phyloP scores from a whole-genome alignment of 2,797 vertebrate species.

The Coranthus polyacanthus region DNA sequence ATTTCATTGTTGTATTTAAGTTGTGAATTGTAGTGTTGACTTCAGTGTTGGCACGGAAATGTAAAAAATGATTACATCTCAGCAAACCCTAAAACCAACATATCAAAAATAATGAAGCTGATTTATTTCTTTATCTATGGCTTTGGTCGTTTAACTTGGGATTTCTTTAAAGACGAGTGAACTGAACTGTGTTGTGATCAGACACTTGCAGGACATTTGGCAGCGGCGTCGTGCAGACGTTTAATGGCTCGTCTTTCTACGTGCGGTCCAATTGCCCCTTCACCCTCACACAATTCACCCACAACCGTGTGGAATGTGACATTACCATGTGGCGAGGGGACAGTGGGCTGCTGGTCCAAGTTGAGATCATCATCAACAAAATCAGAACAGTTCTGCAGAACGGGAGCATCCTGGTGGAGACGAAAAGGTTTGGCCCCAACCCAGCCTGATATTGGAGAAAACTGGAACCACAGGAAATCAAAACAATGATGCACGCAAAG shows the following conservation, averaged over 20 bases:
- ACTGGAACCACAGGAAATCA: not conserved
- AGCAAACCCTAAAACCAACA: not conserved
- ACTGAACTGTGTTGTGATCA: conserved; percentile 40
- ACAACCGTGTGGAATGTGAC: conserved; percentile 81
- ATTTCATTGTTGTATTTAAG: not conserved
- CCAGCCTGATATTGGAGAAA: not conserved
- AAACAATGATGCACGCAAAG: not conserved
- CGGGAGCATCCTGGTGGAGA: conserved; percentile 76
- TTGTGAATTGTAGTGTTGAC: not conserved
- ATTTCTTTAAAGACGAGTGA: not conserved
- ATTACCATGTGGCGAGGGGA: conserved; percentile 72
- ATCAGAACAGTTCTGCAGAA: conserved; percentile 73
- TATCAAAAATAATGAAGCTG: not conserved
- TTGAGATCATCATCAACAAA: conserved; percentile 83
- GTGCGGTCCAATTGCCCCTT: conserved; percentile 80
- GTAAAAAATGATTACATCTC: not conserved
- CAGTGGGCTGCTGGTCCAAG: conserved; percentile 67
- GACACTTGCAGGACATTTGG: conserved; percentile 84
- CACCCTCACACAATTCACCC: conserved; percentile 80
- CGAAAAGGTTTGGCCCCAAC: conserved; percentile 68
- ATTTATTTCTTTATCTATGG: not conserved
- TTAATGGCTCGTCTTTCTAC: conserved; percentile 71
- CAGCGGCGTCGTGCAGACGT: conserved; percentile 78
- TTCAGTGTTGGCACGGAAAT: not conserved
- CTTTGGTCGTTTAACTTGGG: not conserved